phyloP scores from a whole-genome alignment of 2,888 invertebrate species.

The Drosophila colorata region DNA sequence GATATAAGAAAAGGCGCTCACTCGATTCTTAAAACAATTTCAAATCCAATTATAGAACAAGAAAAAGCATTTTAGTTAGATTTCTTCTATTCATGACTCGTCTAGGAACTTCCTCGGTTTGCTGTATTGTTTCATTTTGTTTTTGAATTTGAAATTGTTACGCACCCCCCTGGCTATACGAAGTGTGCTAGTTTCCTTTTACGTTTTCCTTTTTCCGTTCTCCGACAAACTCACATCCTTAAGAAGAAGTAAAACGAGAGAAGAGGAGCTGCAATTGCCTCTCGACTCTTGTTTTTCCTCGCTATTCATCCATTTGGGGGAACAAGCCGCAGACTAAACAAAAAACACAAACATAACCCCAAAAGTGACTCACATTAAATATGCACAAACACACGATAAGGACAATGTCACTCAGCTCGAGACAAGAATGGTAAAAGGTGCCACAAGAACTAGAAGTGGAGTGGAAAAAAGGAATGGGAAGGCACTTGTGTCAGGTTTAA shows the following conservation, averaged over 20 bases:
- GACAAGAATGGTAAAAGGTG: slow-evolving; percentile 23
- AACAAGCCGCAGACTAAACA: slow-evolving; percentile 19
- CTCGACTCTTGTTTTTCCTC: background rate
- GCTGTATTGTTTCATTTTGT: slow-evolving; percentile 54
- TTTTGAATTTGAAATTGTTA: slow-evolving; percentile 64
- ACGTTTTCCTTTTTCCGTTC: slow-evolving; percentile 27
- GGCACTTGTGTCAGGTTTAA: slow-evolving; percentile 59
- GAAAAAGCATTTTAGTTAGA: slow-evolving; percentile 70
- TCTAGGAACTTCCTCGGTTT: slow-evolving; percentile 23
- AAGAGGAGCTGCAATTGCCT: slow-evolving; percentile 18
- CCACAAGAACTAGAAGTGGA: background rate
- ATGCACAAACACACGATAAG: slow-evolving; percentile 66
- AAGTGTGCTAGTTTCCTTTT: slow-evolving; percentile 54
- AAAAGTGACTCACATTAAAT: slow-evolving; percentile 59
- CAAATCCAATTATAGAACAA: slow-evolving; percentile 76
- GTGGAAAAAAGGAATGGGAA: slow-evolving; percentile 4
- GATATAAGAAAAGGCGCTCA: slow-evolving; percentile 35
- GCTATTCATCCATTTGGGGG: slow-evolving; percentile 23
- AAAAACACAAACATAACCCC: slow-evolving; percentile 62
- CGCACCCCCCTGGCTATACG: slow-evolving; percentile 50
- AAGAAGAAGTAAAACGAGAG: background rate
- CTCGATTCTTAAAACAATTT: slow-evolving; percentile 74
- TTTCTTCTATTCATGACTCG: slow-evolving; percentile 50
- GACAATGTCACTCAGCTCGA: slow-evolving; percentile 41
- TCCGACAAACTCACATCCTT: slow-evolving; percentile 36